Percentiles rank a stretch among this genome's conserved stretches.
Conservation (phyloP, 2,888 invertebrate species). For the Pristionchus exspectatus region DNA sequence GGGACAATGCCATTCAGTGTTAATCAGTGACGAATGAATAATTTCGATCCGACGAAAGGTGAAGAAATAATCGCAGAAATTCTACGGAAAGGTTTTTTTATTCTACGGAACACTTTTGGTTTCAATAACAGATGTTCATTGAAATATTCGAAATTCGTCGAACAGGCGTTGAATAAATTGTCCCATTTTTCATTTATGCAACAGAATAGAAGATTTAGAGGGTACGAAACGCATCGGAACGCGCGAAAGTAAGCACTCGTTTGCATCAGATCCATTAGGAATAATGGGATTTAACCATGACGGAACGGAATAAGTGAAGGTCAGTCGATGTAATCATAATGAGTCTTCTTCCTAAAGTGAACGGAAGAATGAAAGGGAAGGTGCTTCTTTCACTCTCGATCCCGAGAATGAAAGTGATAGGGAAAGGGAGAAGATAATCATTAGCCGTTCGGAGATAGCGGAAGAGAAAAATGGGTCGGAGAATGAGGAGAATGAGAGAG, state of each 20-base stretch:
- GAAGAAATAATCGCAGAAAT: neutral
- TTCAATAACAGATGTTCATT: too few relatives aligned
- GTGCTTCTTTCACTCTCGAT: neutral
- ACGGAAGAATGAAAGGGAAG: constrained; percentile 8
- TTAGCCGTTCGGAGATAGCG: neutral
- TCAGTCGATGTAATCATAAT: neutral
- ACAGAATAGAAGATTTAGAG: neutral
- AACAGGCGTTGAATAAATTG: neutral
- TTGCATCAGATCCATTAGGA: constrained; percentile 1
- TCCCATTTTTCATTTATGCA: neutral
- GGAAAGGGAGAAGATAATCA: neutral
- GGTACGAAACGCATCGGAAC: neutral
- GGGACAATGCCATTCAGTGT: neutral
- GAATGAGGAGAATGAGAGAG: constrained; percentile 18
- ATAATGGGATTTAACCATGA: neutral
- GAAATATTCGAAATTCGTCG: neutral
- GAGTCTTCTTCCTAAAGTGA: neutral
- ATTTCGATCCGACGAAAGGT: constrained; percentile 9
- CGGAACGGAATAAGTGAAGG: neutral
- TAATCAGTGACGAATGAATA: neutral
- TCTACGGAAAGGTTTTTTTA: too few relatives aligned
- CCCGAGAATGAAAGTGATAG: constrained; percentile 24
- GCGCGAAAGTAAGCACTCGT: neutral
- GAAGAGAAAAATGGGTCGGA: constrained; percentile 29
- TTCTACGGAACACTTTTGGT: too few relatives aligned